Evolutionary conservation across 2,113 vertebrate genomes (phyloP).

Genomic region (Solea senegalensis): DNA sequence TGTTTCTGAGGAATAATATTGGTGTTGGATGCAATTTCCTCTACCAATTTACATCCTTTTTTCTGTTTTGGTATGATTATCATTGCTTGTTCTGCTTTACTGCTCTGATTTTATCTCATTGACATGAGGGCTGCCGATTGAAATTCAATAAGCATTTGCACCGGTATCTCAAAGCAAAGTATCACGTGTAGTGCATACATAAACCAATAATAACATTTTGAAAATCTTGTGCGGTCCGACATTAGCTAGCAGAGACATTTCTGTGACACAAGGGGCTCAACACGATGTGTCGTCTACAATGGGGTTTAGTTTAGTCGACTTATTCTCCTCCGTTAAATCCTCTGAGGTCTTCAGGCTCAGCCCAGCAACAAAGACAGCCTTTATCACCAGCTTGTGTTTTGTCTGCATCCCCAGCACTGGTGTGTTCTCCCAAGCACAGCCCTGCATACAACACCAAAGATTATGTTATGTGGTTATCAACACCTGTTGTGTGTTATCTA

Average conservation of each 20-base stretch:
- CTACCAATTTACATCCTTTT: background rate
- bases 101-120: background rate
- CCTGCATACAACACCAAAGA: background rate
- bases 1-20: background rate
- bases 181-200: background rate
- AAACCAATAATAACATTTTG: background rate
- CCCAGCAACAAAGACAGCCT: constrained; percentile 8
- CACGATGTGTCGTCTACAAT: constrained; percentile 27
- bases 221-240: constrained; percentile 5
- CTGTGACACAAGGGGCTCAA: constrained; percentile 39
- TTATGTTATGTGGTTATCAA: too few relatives aligned
- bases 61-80: background rate
- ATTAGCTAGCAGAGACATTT: constrained; percentile 13
- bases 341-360: constrained; percentile 56
- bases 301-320: constrained; percentile 49
- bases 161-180: background rate
- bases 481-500: constrained; percentile 42
- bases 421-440: constrained; percentile 42
- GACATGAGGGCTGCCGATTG: background rate
- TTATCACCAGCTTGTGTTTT: constrained; percentile 61
- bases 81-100: background rate
- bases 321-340: constrained; percentile 30
- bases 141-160: background rate
- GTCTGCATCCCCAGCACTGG: constrained; percentile 49
- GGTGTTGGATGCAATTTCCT: background rate